These are phyloP conservation scores for Campoletis sonorensis DNA, from an alignment of 1,140 invertebrate genomes.

Conservation along the genomic window DNA sequence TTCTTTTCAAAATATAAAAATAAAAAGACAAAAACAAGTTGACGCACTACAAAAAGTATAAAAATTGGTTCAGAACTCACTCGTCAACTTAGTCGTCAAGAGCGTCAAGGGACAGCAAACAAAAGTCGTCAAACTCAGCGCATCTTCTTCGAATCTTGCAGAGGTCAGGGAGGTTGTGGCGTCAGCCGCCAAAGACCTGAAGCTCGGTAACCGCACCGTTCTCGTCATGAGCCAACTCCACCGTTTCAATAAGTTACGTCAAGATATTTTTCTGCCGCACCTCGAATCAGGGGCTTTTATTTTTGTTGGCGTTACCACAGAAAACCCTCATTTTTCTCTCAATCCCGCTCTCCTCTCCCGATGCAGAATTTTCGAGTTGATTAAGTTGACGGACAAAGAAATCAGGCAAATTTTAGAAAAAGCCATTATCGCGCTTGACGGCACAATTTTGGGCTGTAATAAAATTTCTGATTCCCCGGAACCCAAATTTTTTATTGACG, in stretches of 20 bases:
- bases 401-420: constrained; percentile 81
- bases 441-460: constrained; percentile 57
- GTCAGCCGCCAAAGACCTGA: constrained; percentile 84
- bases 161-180: constrained; percentile 87
- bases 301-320: constrained; percentile 90
- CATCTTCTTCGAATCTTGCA: constrained; percentile 84
- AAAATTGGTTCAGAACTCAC: constrained; percentile 80
- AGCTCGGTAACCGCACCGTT: constrained; percentile 84
- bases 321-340: constrained; percentile 91
- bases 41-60: constrained; percentile 1
- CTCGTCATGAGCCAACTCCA: constrained; percentile 94
- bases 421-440: constrained; percentile 75
- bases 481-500: constrained; percentile 77
- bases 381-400: constrained; percentile 81
- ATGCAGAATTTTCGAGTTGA: constrained; percentile 85
- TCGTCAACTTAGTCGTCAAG: constrained; percentile 85
- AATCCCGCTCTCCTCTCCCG: constrained; percentile 88
- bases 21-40: not conserved
- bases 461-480: constrained; percentile 15
- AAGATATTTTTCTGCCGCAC: constrained; percentile 87
- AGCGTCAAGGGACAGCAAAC: constrained; percentile 78
- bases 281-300: constrained; percentile 88
- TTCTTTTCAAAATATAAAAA: not conserved
- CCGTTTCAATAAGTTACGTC: constrained; percentile 89
- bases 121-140: constrained; percentile 86